phyloP scores from a whole-genome alignment of 2,888 invertebrate species.

The Unio pictorum region DNA sequence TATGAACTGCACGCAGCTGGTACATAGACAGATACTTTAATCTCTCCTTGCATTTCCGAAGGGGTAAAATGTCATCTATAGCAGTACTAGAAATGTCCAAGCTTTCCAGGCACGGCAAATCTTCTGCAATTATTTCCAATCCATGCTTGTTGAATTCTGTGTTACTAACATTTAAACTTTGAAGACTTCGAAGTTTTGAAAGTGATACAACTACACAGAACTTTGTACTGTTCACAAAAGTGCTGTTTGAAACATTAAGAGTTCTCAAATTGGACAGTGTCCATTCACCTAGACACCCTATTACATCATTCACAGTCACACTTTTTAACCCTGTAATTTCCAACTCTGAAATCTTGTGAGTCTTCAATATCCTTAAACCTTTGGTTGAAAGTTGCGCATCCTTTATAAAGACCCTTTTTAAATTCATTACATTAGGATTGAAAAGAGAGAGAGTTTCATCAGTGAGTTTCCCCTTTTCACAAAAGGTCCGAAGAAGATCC shows the following conservation, averaged over 20 bases:
- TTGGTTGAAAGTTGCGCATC: constrained; percentile 76
- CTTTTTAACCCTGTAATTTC: constrained; percentile 76
- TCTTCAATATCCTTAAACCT: constrained; percentile 77
- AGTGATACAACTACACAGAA: constrained; percentile 77
- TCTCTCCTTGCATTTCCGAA: constrained; percentile 75
- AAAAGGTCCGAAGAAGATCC: constrained; percentile 73
- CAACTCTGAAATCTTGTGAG: constrained; percentile 78
- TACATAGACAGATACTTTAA: constrained; percentile 78
- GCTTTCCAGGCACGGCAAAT: constrained; percentile 77
- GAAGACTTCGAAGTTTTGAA: constrained; percentile 77
- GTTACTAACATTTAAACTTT: constrained; percentile 77
- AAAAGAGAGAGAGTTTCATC: constrained; percentile 79
- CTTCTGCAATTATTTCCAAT: constrained; percentile 79
- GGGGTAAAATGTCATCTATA: constrained; percentile 77
- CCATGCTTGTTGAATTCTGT: constrained; percentile 81
- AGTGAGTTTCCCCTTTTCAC: constrained; percentile 76
- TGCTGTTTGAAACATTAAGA: constrained; percentile 78
- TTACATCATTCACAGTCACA: constrained; percentile 77
- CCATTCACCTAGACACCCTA: constrained; percentile 80
- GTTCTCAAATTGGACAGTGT: constrained; percentile 77
- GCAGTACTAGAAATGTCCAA: constrained; percentile 80
- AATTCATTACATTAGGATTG: constrained; percentile 76
- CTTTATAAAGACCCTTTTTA: constrained; percentile 77
- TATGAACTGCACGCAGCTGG: constrained; percentile 73
- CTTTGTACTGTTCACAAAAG: constrained; percentile 77